A percentile compares a stretch with the other conserved stretches of the same genome.
Evolutionary conservation across 2,888 invertebrate species (phyloP).

Genomic region (Rotaria magnacalcarata): DNA sequence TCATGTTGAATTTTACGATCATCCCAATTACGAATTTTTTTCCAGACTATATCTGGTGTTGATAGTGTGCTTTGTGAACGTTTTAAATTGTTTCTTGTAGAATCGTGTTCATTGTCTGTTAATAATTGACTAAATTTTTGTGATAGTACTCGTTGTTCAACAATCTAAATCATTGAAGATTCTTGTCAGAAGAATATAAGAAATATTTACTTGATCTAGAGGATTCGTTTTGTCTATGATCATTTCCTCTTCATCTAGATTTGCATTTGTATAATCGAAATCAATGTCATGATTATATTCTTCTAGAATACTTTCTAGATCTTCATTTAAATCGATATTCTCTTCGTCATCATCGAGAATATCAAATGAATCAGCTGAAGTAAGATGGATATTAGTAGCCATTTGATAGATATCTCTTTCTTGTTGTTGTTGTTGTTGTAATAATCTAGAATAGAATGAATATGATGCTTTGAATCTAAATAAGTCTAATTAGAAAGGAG

Average conservation of each 20-base stretch:
- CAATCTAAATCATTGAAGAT: neutral
- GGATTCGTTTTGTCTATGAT: neutral
- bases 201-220: no score
- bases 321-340: neutral
- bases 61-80: neutral
- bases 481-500: no score
- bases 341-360: neutral
- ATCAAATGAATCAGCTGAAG: neutral
- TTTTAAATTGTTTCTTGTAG: neutral
- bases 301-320: neutral
- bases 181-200: neutral
- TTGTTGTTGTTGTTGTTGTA: no score
- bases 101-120: neutral
- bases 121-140: neutral
- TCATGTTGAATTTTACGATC: neutral
- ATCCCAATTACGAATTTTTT: neutral
- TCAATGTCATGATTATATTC: neutral
- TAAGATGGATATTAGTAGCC: no score
- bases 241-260: neutral
- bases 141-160: neutral
- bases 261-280: neutral
- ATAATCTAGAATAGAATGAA: no score
- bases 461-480: no score
- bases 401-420: no score
- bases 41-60: neutral